Conservation (phyloP, 2,113 vertebrate genomes). For the Dissostichus mawsoni region DNA sequence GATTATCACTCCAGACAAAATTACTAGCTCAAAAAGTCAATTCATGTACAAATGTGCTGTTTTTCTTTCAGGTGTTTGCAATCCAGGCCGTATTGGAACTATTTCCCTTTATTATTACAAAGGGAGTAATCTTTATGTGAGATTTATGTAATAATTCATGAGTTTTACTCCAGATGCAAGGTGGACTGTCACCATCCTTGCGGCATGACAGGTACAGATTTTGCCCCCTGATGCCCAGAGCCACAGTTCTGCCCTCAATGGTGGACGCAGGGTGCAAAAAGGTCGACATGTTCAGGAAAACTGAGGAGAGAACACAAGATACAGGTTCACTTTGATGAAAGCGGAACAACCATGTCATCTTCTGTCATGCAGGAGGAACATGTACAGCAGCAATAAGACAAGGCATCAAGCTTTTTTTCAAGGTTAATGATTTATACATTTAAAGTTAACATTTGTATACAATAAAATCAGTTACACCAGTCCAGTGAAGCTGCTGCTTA, state of each 20-base stretch:
- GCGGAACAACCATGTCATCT: not conserved
- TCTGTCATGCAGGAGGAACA: too few relatives aligned
- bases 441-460: not conserved
- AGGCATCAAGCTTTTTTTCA: not conserved
- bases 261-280: conserved; percentile 42
- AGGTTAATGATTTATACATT: not conserved
- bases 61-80: not conserved
- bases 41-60: not conserved
- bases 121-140: not conserved
- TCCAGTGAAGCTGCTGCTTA: not conserved
- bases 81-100: not conserved
- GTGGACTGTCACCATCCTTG: conserved; percentile 19
- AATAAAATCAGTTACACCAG: not conserved
- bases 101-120: not conserved
- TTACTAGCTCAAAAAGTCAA: not conserved
- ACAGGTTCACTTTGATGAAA: not conserved
- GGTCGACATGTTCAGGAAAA: conserved; percentile 73
- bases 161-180: conserved; percentile 76
- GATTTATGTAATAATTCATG: not conserved
- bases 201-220: conserved; percentile 75
- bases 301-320: conserved; percentile 52
- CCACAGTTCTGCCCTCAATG: conserved; percentile 48
- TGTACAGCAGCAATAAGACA: not conserved
- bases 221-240: conserved; percentile 70
- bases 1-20: not conserved